Conservation (phyloP, 2,888 invertebrate species). For the Athalia rosae region DNA sequence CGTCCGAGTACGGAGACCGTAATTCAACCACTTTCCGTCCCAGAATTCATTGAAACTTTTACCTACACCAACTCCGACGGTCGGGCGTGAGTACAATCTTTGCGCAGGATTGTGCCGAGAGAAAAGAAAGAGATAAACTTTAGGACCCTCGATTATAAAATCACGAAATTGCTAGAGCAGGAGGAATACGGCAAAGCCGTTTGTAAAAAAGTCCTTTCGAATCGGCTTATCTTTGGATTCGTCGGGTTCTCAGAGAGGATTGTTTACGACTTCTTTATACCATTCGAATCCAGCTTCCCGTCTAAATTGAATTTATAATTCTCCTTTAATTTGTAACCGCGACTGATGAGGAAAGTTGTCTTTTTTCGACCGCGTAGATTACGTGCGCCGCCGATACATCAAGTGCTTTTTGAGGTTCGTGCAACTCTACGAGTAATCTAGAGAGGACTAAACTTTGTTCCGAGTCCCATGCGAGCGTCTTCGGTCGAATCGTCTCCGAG, state of each 20-base stretch:
- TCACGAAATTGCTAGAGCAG: too few species aligned
- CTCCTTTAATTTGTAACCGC: conserved; percentile 8
- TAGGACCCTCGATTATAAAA: too few species aligned
- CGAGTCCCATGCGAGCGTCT: neutral
- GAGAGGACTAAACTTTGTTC: conserved; percentile 26
- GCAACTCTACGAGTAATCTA: conserved; percentile 24
- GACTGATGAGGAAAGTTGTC: neutral
- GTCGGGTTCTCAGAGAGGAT: too few species aligned
- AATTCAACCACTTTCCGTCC: conserved; percentile 16
- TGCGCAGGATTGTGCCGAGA: neutral
- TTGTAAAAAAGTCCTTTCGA: too few species aligned
- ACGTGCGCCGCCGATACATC: too few species aligned
- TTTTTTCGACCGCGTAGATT: too few species aligned
- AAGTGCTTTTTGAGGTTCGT: conserved; percentile 12
- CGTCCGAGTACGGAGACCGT: neutral
- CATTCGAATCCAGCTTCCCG: neutral
- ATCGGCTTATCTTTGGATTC: too few species aligned
- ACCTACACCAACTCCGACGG: neutral
- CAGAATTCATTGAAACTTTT: conserved; percentile 4
- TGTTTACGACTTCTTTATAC: too few species aligned
- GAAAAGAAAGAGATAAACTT: too few species aligned
- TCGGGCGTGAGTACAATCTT: neutral
- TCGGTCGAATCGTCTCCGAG: neutral
- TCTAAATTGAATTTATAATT: conserved; percentile 2
- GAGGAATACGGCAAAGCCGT: too few species aligned